Evolutionary conservation across 2,797 vertebrate species (phyloP).

Genomic region (Pterois miles): DNA sequence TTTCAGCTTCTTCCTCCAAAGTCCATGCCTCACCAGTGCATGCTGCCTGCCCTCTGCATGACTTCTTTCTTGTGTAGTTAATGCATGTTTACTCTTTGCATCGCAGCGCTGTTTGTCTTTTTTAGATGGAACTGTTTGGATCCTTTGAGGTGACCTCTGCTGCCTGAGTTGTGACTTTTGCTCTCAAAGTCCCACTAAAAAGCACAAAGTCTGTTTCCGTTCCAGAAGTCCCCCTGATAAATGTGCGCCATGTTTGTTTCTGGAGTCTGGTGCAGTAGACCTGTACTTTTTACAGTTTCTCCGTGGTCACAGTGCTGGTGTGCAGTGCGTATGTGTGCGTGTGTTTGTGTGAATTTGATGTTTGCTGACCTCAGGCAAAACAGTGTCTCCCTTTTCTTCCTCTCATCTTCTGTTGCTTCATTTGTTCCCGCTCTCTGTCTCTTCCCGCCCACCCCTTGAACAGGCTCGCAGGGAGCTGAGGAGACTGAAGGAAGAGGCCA

Average conservation of each 20-base stretch:
- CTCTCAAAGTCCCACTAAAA: slow-evolving; percentile 11
- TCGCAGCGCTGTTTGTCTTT: slow-evolving; percentile 12
- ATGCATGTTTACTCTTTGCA: slow-evolving; percentile 51
- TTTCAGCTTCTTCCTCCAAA: slow-evolving; percentile 31
- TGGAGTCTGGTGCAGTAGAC: slow-evolving; percentile 26
- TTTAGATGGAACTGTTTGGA: slow-evolving; percentile 36
- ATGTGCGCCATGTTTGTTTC: slow-evolving; percentile 12
- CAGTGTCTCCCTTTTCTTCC: slow-evolving; percentile 39
- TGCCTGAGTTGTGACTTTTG: slow-evolving; percentile 32
- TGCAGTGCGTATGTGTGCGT: slow-evolving; percentile 22
- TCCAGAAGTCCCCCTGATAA: slow-evolving; percentile 41
- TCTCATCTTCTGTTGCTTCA: slow-evolving; percentile 66
- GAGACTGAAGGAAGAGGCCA: slow-evolving; percentile 98
- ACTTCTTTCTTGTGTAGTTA: slow-evolving; percentile 8
- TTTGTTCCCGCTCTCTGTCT: slow-evolving; percentile 60
- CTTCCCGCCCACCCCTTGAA: slow-evolving; percentile 71
- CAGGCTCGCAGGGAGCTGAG: slow-evolving; percentile 99
- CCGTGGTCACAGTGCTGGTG: slow-evolving; percentile 36
- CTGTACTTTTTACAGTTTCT: slow-evolving; percentile 27
- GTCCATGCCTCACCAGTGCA: slow-evolving; percentile 38
- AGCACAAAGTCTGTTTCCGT: slow-evolving; percentile 31
- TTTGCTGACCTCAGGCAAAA: slow-evolving; percentile 51
- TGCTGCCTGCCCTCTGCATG: slow-evolving; percentile 57
- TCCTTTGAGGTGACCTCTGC: slow-evolving; percentile 17
- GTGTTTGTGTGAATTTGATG: slow-evolving; percentile 16